These are phyloP conservation scores for Rapana venosa DNA, from an alignment of 2,888 invertebrate species.

Conservation along the genomic window DNA sequence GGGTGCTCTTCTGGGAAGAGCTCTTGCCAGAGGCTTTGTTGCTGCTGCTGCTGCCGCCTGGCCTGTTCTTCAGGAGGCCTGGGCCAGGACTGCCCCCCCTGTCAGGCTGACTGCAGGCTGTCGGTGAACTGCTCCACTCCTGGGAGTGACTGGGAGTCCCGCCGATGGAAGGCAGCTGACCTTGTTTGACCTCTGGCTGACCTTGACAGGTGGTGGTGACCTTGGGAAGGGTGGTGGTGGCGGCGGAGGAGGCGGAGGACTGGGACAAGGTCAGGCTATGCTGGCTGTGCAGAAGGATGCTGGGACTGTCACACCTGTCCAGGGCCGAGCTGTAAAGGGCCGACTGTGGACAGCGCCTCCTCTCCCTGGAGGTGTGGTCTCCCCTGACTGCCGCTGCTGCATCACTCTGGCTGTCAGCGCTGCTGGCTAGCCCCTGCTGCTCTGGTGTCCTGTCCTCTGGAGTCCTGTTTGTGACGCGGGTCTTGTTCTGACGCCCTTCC, in stretches of 20 bases:
- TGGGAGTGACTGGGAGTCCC: constrained; percentile 36
- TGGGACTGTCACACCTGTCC: constrained; percentile 34
- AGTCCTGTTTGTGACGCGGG: neutral
- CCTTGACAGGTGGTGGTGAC: neutral
- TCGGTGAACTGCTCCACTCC: neutral
- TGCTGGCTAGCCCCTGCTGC: neutral
- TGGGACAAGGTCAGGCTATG: constrained; percentile 41
- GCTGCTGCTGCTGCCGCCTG: neutral
- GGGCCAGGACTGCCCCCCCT: neutral
- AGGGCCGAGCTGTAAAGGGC: neutral
- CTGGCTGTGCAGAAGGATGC: constrained; percentile 34
- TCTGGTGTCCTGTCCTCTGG: neutral
- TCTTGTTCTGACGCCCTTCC: neutral
- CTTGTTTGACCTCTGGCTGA: neutral
- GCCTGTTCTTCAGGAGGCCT: neutral
- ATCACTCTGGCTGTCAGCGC: neutral
- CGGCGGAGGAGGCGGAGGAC: neutral
- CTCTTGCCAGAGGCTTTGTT: neutral
- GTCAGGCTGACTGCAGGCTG: neutral
- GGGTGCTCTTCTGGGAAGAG: constrained; percentile 46
- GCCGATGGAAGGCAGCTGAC: constrained; percentile 29
- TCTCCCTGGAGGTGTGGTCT: neutral
- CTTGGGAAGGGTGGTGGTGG: neutral
- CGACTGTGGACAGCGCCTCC: neutral
- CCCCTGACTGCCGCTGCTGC: neutral